Evolutionary conservation across 1,140 invertebrate genomes (phyloP).

Genomic region (Phymorhynchus buccinoides): DNA sequence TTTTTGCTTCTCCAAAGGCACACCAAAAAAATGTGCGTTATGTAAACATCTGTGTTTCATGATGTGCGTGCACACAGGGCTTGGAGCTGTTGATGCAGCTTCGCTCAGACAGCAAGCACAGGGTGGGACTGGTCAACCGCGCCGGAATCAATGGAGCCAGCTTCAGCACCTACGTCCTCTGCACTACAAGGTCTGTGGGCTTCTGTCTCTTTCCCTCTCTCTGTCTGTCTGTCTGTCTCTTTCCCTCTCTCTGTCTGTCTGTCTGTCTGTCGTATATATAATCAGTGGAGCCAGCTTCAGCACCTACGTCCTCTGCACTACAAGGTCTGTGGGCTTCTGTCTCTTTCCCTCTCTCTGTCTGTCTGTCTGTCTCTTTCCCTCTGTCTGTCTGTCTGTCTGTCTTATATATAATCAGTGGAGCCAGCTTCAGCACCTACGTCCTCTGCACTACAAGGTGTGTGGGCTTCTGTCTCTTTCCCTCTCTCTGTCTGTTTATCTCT

Average conservation of each 20-base stretch:
- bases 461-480: not conserved
- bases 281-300: no score
- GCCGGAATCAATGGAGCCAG: slow-evolving; percentile 46
- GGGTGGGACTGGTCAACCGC: slow-evolving; percentile 82
- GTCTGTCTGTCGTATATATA: no score
- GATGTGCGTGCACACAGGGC: slow-evolving; percentile 79
- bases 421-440: no score
- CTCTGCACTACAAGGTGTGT: not conserved
- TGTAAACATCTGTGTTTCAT: slow-evolving; percentile 21
- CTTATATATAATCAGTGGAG: no score
- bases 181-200: slow-evolving; percentile 58
- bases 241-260: not conserved
- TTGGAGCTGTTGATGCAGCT: slow-evolving; percentile 88
- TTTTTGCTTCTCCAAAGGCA: no score
- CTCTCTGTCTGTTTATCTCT: not conserved
- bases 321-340: no score
- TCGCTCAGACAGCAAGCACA: slow-evolving; percentile 84
- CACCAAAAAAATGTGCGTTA: no score
- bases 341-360: no score
- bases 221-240: not conserved
- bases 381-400: not conserved
- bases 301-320: no score
- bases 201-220: no score
- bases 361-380: not conserved
- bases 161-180: slow-evolving; percentile 66